Percentiles rank a stretch among this genome's conserved stretches.
These are phyloP conservation scores for Pemphredon lugubris DNA, from an alignment of 2,888 invertebrate genomes.

Conservation along the genomic window DNA sequence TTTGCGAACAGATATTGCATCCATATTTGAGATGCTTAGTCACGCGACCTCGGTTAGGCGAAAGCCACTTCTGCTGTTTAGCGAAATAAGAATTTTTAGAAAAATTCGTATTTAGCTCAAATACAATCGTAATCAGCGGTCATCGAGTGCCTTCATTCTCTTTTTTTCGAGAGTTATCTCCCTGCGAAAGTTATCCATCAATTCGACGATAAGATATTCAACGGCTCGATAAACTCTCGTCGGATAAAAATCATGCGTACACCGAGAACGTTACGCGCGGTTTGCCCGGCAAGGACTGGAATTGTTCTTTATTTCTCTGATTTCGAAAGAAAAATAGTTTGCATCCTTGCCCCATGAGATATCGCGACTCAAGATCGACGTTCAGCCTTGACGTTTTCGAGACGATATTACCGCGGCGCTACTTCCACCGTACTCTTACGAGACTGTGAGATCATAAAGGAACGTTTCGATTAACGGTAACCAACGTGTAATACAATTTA, in stretches of 20 bases:
- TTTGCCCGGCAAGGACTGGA: slow-evolving; percentile 4
- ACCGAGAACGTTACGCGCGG: background rate
- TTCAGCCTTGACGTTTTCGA: slow-evolving; percentile 30
- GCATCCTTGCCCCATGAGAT: background rate
- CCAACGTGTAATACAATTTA: too few relatives aligned
- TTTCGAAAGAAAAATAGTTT: slow-evolving; percentile 18
- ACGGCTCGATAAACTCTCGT: slow-evolving; percentile 30
- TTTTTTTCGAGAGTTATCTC: background rate
- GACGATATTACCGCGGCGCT: slow-evolving; percentile 10
- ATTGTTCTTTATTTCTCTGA: slow-evolving; percentile 16
- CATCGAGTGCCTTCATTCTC: background rate
- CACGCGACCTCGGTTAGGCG: slow-evolving; percentile 59
- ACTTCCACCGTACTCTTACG: background rate
- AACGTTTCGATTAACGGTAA: too few relatives aligned
- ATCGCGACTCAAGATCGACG: background rate
- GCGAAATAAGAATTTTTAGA: slow-evolving; percentile 16
- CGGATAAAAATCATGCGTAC: slow-evolving; percentile 1
- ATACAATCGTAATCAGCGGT: too few relatives aligned
- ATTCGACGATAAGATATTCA: slow-evolving; percentile 26
- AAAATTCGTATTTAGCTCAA: background rate
- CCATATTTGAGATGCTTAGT: slow-evolving; percentile 66
- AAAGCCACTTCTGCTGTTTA: slow-evolving; percentile 42
- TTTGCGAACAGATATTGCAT: slow-evolving; percentile 63
- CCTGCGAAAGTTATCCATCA: slow-evolving; percentile 15
- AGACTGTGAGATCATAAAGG: slow-evolving; percentile 3